Percentiles rank a stretch among this genome's conserved stretches.
Evolutionary conservation across 2,797 vertebrate species (phyloP).

Genomic region (Sebastolobus alascanus): DNA sequence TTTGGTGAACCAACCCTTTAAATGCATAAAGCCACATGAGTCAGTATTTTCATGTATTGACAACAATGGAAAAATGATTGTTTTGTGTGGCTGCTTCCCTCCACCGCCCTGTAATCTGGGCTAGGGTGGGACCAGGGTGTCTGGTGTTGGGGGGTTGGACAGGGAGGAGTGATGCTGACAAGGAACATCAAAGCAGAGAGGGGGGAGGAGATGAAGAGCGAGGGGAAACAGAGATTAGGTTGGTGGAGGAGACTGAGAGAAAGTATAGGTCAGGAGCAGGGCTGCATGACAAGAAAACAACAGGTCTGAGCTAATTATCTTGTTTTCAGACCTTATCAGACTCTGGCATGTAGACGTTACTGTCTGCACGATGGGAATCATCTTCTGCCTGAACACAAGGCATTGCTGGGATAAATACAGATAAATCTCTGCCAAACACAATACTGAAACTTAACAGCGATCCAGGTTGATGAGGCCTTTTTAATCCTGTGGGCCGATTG

Average conservation of each 20-base stretch:
- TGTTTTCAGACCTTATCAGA: conserved; percentile 60
- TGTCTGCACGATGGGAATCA: conserved; percentile 43
- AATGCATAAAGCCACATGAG: neutral
- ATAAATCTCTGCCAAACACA: conserved; percentile 50
- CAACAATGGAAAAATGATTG: conserved; percentile 55
- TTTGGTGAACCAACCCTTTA: neutral
- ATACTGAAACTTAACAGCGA: conserved; percentile 44
- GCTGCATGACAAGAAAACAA: conserved; percentile 53
- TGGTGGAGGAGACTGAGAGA: conserved; percentile 55
- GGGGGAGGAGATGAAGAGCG: conserved; percentile 20
- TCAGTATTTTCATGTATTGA: conserved; percentile 16
- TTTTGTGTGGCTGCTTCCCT: conserved; percentile 56
- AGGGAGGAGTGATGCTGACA: conserved; percentile 68
- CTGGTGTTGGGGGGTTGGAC: conserved; percentile 35
- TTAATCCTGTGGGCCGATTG: conserved; percentile 43
- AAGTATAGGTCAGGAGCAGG: conserved; percentile 61
- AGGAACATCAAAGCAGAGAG: conserved; percentile 73
- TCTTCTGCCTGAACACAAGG: conserved; percentile 19
- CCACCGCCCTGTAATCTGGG: conserved; percentile 69
- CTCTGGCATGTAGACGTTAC: conserved; percentile 32
- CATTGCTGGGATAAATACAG: conserved; percentile 34
- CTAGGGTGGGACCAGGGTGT: conserved; percentile 54
- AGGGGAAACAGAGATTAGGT: conserved; percentile 61
- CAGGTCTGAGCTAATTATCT: conserved; percentile 60
- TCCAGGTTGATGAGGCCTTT: conserved; percentile 44